Base-by-base conservation (phyloP, 2,888 invertebrate species). In the Gymnoscelis rufifasciata region DNA sequence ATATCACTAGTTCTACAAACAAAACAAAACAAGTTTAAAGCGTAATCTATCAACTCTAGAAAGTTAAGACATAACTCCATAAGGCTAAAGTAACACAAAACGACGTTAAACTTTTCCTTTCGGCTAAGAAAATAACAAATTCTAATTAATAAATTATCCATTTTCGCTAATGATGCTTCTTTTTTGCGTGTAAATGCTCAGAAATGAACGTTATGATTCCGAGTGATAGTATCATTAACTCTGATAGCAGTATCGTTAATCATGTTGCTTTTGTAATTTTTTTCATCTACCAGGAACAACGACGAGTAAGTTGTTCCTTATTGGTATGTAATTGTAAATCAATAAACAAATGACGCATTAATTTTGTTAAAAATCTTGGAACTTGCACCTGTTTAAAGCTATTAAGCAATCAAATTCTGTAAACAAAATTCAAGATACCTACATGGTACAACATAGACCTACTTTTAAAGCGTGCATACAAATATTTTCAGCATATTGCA, bases 311-410 rank as follows among this genome's bases (percentile, higher is more conserved):
- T 60, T 3, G 19, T 19, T n/a, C n/a, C n/a, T n/a, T 53, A 48
- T 71, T 70, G 64, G 79, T 76, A 60, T 69, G 64, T 56, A 61
- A 59, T 55, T 62, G 64, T 62, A 56, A 70, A 68, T 69, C 39
- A 11, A 13, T 39, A 43, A 36, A 14, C 5, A 10, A 26, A 35
- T 38, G 19, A n/a, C 23, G 26, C n/a, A 10, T 6, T 2, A 33
- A 31, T 41, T 3, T 26, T n/a, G n/a, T n/a, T n/a, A n/a, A 23
- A 13, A 19, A 15, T 24, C 33, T 5, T 3, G 19, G 19, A 19
- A 19, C 2, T 2, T 19, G 5, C 3, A 1, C 7, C 7, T 26
- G 7, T 26, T 6, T 26, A 6, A 26, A 6, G 26, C 26, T n/a
- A 26, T 26, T 26, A 26, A 26, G n/a, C 15, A 15, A 5, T 1